phyloP scores from a whole-genome alignment of 2,113 vertebrate genomes.

The Carollia perspicillata region DNA sequence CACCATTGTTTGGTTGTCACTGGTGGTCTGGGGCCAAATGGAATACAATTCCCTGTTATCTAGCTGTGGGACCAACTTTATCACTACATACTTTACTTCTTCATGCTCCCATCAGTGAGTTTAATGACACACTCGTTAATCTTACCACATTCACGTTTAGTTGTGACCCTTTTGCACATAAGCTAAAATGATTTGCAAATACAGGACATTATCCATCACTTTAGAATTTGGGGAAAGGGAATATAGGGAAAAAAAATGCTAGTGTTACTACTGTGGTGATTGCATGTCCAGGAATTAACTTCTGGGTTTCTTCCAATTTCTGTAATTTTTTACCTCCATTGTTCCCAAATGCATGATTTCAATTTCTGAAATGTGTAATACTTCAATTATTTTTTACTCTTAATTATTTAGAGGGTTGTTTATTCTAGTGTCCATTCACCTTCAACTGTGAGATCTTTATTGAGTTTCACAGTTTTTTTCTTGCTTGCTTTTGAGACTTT shows the following conservation, averaged over 20 bases:
- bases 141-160: neutral
- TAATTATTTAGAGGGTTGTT: neutral
- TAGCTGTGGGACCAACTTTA: neutral
- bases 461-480: neutral
- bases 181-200: neutral
- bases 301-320: neutral
- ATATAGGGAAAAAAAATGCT: neutral
- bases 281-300: neutral
- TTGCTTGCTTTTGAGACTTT: neutral
- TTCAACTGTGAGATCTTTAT: neutral
- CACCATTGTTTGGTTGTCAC: neutral
- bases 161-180: neutral
- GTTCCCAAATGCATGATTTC: neutral
- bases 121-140: neutral
- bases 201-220: neutral
- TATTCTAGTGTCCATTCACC: neutral
- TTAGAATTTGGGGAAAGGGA: neutral
- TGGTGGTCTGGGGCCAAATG: neutral
- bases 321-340: neutral
- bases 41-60: neutral
- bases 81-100: neutral
- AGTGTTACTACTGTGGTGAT: neutral
- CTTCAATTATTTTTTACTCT: slow-evolving; percentile 22
- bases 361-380: neutral
- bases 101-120: neutral